Conservation (phyloP, 2,113 vertebrate species). For the Sander vitreus region DNA sequence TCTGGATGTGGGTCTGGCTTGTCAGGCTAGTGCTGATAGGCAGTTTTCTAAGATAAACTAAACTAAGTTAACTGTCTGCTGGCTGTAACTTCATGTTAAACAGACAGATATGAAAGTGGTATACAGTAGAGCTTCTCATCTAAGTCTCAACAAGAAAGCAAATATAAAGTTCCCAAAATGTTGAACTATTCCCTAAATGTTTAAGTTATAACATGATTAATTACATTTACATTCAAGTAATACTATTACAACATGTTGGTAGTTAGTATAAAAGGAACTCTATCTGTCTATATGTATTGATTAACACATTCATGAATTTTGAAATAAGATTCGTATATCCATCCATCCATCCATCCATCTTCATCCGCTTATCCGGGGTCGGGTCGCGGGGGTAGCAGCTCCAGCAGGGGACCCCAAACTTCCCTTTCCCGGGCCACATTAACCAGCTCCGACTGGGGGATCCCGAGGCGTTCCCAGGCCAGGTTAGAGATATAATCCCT, state of each 20-base stretch:
- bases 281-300: not conserved
- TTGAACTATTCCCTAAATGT: not conserved
- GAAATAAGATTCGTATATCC: not conserved
- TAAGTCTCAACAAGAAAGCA: not conserved
- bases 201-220: not conserved
- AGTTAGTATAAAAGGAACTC: not conserved
- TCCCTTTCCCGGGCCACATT: too few species aligned
- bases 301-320: not conserved
- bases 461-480: too few species aligned
- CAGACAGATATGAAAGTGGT: not conserved
- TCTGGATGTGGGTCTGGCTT: too few species aligned
- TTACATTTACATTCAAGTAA: not conserved
- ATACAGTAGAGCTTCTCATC: not conserved
- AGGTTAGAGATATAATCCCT: too few species aligned
- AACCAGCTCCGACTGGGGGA: too few species aligned
- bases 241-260: not conserved
- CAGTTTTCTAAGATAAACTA: not conserved
- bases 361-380: too few species aligned
- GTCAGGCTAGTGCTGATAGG: not conserved
- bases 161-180: not conserved
- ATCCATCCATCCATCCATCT: too few species aligned
- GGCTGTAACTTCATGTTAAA: not conserved
- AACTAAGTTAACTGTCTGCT: not conserved
- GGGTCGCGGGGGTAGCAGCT: too few species aligned
- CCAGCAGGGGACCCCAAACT: too few species aligned